Conservation (phyloP, 2,888 invertebrate species). For the Melinaea marsaeus region DNA sequence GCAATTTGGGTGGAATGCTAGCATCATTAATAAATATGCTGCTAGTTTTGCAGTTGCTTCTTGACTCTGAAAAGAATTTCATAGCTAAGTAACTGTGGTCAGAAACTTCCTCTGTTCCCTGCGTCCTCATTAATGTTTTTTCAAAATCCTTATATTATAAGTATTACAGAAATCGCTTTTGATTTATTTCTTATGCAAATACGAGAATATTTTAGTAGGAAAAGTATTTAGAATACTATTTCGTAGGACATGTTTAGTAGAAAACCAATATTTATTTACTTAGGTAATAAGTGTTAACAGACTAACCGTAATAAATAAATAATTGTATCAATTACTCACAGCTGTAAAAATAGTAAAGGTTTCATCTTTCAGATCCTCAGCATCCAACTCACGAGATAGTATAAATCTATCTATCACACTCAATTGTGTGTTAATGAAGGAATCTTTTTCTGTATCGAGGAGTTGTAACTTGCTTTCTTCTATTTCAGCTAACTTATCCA, state of each 20-base stretch:
- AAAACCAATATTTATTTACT: too few relatives aligned
- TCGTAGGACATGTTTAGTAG: too few relatives aligned
- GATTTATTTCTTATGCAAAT: too few relatives aligned
- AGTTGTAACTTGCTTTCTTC: conserved; percentile 36
- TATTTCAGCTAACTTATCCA: conserved; percentile 39
- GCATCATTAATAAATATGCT: conserved; percentile 57
- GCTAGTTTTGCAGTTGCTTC: conserved; percentile 64
- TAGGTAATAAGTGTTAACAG: too few relatives aligned
- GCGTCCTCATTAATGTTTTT: too few relatives aligned
- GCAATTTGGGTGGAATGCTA: conserved; percentile 62
- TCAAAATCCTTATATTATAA: too few relatives aligned
- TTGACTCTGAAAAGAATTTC: conserved; percentile 56
- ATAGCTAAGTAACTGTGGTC: not conserved
- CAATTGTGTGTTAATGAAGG: conserved; percentile 43
- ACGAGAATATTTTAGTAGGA: too few relatives aligned
- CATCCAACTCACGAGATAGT: conserved; percentile 48
- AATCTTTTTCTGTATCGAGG: conserved; percentile 46
- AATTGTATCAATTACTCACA: conserved; percentile 40
- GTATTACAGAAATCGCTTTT: too few relatives aligned
- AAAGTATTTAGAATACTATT: too few relatives aligned
- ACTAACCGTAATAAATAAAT: too few relatives aligned
- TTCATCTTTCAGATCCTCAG: conserved; percentile 46
- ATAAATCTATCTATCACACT: conserved; percentile 64
- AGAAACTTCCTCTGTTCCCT: too few relatives aligned
- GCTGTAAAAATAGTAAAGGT: conserved; percentile 65